These are phyloP conservation scores for Teleopsis dalmanni DNA, from an alignment of 1,140 invertebrate species.

Conservation along the genomic window DNA sequence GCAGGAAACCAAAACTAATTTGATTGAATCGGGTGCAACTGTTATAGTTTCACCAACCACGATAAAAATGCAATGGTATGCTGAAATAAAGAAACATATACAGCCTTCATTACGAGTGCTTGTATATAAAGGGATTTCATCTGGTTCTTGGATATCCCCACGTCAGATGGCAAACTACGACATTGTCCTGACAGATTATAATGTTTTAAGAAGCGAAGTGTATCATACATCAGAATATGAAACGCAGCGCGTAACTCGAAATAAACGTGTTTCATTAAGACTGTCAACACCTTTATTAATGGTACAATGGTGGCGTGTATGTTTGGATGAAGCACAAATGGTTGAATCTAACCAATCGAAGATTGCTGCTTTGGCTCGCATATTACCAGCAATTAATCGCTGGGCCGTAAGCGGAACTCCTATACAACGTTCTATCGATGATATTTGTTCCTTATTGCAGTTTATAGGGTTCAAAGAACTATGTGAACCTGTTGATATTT, in stretches of 20 bases:
- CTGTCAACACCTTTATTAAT: constrained; percentile 55
- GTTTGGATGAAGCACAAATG: constrained; percentile 78
- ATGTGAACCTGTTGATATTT: constrained; percentile 40
- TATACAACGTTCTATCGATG: constrained; percentile 53
- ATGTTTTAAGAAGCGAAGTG: constrained; percentile 55
- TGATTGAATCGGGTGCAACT: constrained; percentile 54
- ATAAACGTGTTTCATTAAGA: constrained; percentile 24
- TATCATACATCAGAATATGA: constrained; percentile 41
- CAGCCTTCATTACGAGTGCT: constrained; percentile 44
- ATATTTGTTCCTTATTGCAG: constrained; percentile 62
- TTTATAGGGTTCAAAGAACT: constrained; percentile 50
- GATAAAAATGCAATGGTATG: constrained; percentile 65
- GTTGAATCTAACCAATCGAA: constrained; percentile 51
- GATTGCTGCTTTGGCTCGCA: constrained; percentile 49
- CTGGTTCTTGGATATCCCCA: constrained; percentile 59
- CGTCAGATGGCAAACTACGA: constrained; percentile 58
- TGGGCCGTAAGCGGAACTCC: constrained; percentile 79
- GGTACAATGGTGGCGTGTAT: constrained; percentile 71
- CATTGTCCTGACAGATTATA: constrained; percentile 68
- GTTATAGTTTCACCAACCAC: constrained; percentile 66
- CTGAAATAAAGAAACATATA: constrained; percentile 66
- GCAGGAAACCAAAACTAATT: constrained; percentile 8
- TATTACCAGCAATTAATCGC: constrained; percentile 61
- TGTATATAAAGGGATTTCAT: constrained; percentile 50
- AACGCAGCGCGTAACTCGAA: constrained; percentile 22